phyloP scores from a whole-genome alignment of 2,888 invertebrate species.

The Macroteleia sp. region DNA sequence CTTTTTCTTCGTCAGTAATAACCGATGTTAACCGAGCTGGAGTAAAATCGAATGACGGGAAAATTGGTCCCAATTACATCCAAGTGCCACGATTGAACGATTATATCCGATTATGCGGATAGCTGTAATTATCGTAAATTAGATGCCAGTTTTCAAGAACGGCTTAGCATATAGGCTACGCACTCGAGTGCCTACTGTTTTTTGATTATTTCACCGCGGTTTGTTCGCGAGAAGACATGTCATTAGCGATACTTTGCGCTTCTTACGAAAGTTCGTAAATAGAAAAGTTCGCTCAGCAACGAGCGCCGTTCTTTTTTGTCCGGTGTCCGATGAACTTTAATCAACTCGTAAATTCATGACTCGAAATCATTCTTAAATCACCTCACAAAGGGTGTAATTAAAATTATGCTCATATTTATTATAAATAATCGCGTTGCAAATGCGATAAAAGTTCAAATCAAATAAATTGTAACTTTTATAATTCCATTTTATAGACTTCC shows the following conservation, averaged over 20 bases:
- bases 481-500: conserved; percentile 54
- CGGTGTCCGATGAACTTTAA: conserved; percentile 33
- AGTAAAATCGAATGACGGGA: conserved; percentile 66
- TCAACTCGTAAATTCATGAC: conserved; percentile 17
- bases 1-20: conserved; percentile 45
- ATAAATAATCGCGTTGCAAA: conserved; percentile 34
- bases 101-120: conserved; percentile 58
- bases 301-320: conserved; percentile 14
- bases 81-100: conserved; percentile 56
- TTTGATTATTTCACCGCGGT: conserved; percentile 34
- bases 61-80: conserved; percentile 64
- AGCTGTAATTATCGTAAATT: conserved; percentile 63
- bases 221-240: conserved; percentile 37
- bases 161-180: conserved; percentile 27
- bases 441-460: conserved; percentile 50
- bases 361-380: conserved; percentile 9
- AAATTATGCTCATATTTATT: conserved; percentile 42
- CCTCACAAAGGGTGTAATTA: conserved; percentile 40
- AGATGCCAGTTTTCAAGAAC: conserved; percentile 55
- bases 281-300: conserved; percentile 6
- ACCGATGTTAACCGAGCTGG: conserved; percentile 41
- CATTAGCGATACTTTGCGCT: conserved; percentile 50
- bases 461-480: conserved; percentile 64
- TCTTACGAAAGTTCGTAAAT: conserved; percentile 42
- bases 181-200: conserved; percentile 14